phyloP scores from a whole-genome alignment of 2,113 vertebrate species.

The Thinocorus orbignyianus region DNA sequence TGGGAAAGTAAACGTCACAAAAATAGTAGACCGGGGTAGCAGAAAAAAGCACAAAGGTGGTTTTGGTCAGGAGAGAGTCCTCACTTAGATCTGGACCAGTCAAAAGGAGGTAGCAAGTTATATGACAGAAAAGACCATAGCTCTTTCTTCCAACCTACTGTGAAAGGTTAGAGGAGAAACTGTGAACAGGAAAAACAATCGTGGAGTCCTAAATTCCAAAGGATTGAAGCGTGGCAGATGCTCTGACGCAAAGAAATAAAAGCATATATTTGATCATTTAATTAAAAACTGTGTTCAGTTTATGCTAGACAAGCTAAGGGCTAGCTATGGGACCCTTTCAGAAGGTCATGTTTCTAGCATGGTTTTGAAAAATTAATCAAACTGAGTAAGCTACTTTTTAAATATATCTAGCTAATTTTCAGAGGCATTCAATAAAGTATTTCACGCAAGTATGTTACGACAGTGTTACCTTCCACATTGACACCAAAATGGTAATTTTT shows the following conservation, averaged over 20 bases:
- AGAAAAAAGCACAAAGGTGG: background rate
- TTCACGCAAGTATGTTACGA: background rate
- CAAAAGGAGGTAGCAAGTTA: background rate
- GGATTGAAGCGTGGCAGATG: background rate
- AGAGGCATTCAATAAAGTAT: background rate
- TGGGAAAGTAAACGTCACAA: background rate
- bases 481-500: background rate
- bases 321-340: background rate
- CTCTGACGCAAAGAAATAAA: background rate
- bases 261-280: background rate
- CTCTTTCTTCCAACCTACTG: background rate
- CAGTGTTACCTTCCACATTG: background rate
- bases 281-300: background rate
- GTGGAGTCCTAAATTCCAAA: background rate
- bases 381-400: background rate
- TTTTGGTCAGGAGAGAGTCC: background rate
- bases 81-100: background rate
- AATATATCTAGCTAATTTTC: background rate
- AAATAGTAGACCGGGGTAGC: background rate
- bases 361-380: background rate
- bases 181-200: background rate
- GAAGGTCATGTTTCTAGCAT: background rate
- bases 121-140: background rate
- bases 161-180: background rate
- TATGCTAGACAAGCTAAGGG: background rate